Evolutionary conservation across 2,797 vertebrate genomes (phyloP).

Genomic region (Gallirallus australis): DNA sequence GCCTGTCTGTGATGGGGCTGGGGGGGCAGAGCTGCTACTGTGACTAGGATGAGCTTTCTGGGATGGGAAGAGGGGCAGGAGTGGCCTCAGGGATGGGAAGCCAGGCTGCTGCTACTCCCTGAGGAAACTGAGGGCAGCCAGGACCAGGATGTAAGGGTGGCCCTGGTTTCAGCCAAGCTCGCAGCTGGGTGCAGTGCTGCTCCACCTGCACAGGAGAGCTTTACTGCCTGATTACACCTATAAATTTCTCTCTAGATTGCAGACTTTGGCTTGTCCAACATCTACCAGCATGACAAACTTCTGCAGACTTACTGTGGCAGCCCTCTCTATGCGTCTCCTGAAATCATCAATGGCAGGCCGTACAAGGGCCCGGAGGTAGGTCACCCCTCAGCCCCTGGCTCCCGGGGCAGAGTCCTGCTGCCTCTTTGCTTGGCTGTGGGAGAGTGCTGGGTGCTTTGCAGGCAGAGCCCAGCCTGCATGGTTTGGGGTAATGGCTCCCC

Average conservation of each 20-base stretch:
- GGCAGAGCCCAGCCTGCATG: background rate
- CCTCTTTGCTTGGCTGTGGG: rapidly evolving
- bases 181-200: background rate
- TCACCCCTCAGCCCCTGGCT: rapidly evolving
- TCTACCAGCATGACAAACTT: conserved; percentile 88
- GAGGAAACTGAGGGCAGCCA: background rate
- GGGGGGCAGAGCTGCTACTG: background rate
- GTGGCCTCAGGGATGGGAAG: background rate
- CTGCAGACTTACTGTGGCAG: conserved; percentile 97
- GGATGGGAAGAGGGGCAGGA: background rate
- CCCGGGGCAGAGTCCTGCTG: background rate
- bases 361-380: conserved; percentile 91
- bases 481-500: background rate
- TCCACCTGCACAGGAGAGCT: rapidly evolving
- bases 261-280: conserved; percentile 95
- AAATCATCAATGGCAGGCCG: conserved; percentile 94
- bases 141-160: background rate
- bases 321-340: conserved; percentile 94
- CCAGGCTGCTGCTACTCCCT: background rate
- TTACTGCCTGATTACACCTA: background rate
- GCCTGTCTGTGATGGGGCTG: background rate
- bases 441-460: rapidly evolving
- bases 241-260: conserved; percentile 84
- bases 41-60: rapidly evolving
- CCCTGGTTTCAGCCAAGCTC: background rate